A percentile compares a stretch with the other conserved stretches of the same genome.
These are phyloP conservation scores for Strongylocentrotus purpuratus DNA, from an alignment of 35 echinoderm and acorn worm species.

Conservation along the genomic window DNA sequence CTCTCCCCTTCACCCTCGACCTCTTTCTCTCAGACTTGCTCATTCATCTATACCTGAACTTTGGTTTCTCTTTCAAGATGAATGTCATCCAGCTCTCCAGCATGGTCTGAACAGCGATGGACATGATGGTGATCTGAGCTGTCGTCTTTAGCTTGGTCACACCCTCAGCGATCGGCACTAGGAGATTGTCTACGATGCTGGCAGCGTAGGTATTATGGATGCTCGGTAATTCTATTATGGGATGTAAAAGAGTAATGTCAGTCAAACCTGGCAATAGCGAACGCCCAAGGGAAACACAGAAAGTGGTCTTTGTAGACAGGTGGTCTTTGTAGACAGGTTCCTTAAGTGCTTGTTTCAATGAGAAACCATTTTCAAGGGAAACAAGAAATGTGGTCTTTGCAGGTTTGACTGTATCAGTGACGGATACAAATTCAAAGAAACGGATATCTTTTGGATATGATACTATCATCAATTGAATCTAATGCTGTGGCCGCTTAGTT, in stretches of 20 bases:
- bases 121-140: constrained; percentile 89
- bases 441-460: no score
- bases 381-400: no score
- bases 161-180: constrained; percentile 86
- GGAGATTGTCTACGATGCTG: constrained; percentile 66
- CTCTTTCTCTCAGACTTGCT: background rate
- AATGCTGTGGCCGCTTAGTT: no score
- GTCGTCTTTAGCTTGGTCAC: constrained; percentile 85
- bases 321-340: no score
- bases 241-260: background rate
- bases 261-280: no score
- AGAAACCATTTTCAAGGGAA: no score
- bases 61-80: constrained; percentile 93
- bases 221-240: constrained; percentile 72
- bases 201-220: constrained; percentile 89
- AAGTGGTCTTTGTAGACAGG: no score
- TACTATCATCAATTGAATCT: no score
- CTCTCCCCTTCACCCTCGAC: background rate
- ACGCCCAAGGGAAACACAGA: no score
- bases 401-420: no score
- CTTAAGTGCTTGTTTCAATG: no score
- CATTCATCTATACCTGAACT: constrained; percentile 79
- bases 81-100: constrained; percentile 93
- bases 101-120: constrained; percentile 81
- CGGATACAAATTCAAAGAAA: background rate